phyloP scores from a whole-genome alignment of 1,140 invertebrate genomes.

The Zaprionus taronus region DNA sequence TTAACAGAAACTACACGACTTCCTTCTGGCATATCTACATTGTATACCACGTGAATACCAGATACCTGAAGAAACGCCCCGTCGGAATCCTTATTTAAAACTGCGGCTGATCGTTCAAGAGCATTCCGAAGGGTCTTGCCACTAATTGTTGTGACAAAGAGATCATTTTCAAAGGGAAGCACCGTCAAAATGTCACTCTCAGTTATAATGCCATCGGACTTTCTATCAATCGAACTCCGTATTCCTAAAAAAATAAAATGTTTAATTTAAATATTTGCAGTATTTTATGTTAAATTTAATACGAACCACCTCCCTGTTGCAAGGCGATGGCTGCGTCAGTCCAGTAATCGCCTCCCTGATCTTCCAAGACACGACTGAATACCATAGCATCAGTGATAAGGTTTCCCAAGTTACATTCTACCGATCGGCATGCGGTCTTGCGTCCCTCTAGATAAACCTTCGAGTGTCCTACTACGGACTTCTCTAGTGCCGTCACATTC shows the following conservation, averaged over 20 bases:
- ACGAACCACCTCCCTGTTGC: constrained; percentile 88
- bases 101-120: constrained; percentile 86
- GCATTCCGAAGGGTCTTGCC: constrained; percentile 83
- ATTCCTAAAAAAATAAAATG: constrained; percentile 55
- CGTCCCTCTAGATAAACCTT: constrained; percentile 88
- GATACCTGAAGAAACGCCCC: constrained; percentile 88
- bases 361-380: constrained; percentile 84
- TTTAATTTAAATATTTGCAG: not conserved
- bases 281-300: not conserved
- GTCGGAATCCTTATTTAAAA: constrained; percentile 85
- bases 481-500: constrained; percentile 86
- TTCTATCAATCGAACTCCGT: constrained; percentile 67
- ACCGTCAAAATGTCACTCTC: constrained; percentile 83
- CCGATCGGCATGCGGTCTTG: constrained; percentile 86
- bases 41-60: constrained; percentile 86
- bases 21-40: constrained; percentile 85
- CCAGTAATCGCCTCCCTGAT: constrained; percentile 86
- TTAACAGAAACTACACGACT: constrained; percentile 85
- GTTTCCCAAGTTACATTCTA: constrained; percentile 95
- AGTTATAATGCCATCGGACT: constrained; percentile 67
- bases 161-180: constrained; percentile 86
- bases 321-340: constrained; percentile 91
- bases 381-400: constrained; percentile 90
- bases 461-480: constrained; percentile 87
- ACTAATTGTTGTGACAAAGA: constrained; percentile 85